Conservation (phyloP, 2,888 invertebrate species). For the Cantharis flavilabris region DNA sequence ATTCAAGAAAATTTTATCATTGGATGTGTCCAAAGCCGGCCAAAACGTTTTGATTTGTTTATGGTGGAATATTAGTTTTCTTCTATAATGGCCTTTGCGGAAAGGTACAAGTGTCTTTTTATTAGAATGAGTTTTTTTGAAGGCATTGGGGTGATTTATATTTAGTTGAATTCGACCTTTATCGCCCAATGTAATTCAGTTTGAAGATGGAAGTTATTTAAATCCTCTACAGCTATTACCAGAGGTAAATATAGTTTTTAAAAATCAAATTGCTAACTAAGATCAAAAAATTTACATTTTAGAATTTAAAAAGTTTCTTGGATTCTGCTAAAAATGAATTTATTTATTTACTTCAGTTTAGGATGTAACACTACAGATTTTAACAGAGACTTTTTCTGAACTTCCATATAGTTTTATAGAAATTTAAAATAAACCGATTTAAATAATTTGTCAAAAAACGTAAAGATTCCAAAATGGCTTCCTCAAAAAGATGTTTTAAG, state of each 20-base stretch:
- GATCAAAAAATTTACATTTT: neutral
- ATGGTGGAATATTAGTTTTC: neutral
- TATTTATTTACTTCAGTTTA: slow-evolving; percentile 23
- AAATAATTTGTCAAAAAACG: slow-evolving; percentile 48
- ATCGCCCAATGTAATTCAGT: slow-evolving; percentile 44
- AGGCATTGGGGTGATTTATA: slow-evolving; percentile 15
- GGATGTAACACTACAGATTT: slow-evolving; percentile 33
- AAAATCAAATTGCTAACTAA: slow-evolving; percentile 15
- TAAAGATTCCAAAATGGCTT: slow-evolving; percentile 53
- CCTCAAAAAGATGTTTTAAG: slow-evolving; percentile 53
- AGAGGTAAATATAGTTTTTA: slow-evolving; percentile 33
- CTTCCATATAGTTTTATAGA: slow-evolving; percentile 56
- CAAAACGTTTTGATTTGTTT: neutral
- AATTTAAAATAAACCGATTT: slow-evolving; percentile 50
- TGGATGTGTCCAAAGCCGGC: too few species aligned
- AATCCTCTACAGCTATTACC: slow-evolving; percentile 38
- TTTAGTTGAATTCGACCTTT: slow-evolving; percentile 44
- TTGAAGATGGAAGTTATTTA: slow-evolving; percentile 45
- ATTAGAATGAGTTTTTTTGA: neutral
- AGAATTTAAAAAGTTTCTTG: neutral
- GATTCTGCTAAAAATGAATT: slow-evolving; percentile 32
- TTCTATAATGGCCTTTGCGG: neutral
- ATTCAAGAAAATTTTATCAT: too few species aligned
- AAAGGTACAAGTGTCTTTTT: neutral
- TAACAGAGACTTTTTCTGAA: slow-evolving; percentile 49